phyloP scores from a whole-genome alignment of 2,797 vertebrate genomes.

The Ctenosaura bakeri region DNA sequence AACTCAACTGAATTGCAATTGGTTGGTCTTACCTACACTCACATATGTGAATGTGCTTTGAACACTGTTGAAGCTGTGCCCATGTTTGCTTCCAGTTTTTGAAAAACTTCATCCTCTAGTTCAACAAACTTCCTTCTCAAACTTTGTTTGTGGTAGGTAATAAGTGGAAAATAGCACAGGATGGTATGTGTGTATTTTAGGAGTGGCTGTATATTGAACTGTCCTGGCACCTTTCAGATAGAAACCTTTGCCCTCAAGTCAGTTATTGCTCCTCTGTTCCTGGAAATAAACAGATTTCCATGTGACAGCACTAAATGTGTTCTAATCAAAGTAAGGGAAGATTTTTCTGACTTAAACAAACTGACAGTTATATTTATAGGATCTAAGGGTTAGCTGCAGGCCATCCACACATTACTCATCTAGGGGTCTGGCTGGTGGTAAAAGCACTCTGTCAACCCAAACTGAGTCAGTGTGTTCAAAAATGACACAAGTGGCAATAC shows the following conservation, averaged over 20 bases:
- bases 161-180: constrained; percentile 33
- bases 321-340: constrained; percentile 60
- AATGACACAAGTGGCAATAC: constrained; percentile 50
- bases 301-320: constrained; percentile 49
- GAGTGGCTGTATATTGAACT: neutral
- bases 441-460: constrained; percentile 69
- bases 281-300: constrained; percentile 47
- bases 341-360: constrained; percentile 68
- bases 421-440: constrained; percentile 61
- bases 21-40: too few species aligned
- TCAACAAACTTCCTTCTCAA: neutral
- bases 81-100: neutral
- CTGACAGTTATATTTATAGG: constrained; percentile 71
- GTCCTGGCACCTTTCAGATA: neutral
- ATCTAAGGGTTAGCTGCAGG: constrained; percentile 71
- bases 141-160: constrained; percentile 18
- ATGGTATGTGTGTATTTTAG: constrained; percentile 23
- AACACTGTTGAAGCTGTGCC: neutral
- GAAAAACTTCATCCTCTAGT: neutral
- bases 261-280: constrained; percentile 25
- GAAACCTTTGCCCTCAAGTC: constrained; percentile 40
- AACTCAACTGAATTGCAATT: neutral
- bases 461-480: constrained; percentile 55
- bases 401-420: constrained; percentile 48
- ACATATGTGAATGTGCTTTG: neutral